Evolutionary conservation across 2,888 invertebrate species (phyloP).

Genomic region (Andricus quercusramuli): DNA sequence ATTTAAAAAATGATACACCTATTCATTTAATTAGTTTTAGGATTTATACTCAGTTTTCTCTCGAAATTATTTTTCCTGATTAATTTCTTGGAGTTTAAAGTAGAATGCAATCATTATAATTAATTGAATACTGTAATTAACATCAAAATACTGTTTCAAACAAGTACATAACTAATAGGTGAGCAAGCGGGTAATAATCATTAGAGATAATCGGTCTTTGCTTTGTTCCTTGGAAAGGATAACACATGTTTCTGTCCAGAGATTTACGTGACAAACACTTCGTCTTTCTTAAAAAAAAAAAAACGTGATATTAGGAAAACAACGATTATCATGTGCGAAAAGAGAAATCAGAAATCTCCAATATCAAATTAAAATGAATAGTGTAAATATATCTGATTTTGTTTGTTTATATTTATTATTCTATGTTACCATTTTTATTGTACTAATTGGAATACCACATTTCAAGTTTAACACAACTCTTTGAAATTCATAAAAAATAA

Average conservation of each 20-base stretch:
- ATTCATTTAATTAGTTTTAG: background rate
- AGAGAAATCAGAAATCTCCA: background rate
- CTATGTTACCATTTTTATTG: no score
- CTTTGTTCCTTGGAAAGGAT: background rate
- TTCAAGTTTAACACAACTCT: background rate
- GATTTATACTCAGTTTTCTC: background rate
- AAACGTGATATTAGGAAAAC: background rate
- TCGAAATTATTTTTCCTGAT: background rate
- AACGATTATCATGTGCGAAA: background rate
- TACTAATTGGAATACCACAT: no score
- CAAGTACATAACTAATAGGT: background rate
- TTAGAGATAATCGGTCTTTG: background rate
- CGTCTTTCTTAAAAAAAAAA: background rate
- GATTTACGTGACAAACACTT: background rate
- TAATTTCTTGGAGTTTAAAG: background rate
- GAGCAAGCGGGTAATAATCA: background rate
- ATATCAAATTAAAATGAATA: background rate
- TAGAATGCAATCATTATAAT: background rate
- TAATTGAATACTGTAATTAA: background rate
- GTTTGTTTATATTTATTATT: no score
- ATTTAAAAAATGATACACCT: background rate
- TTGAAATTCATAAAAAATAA: background rate
- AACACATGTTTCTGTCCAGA: conserved; percentile 5
- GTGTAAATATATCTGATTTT: no score
- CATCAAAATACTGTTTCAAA: background rate